Conservation (phyloP, 1,140 invertebrate genomes). For the Sycophila sp. region DNA sequence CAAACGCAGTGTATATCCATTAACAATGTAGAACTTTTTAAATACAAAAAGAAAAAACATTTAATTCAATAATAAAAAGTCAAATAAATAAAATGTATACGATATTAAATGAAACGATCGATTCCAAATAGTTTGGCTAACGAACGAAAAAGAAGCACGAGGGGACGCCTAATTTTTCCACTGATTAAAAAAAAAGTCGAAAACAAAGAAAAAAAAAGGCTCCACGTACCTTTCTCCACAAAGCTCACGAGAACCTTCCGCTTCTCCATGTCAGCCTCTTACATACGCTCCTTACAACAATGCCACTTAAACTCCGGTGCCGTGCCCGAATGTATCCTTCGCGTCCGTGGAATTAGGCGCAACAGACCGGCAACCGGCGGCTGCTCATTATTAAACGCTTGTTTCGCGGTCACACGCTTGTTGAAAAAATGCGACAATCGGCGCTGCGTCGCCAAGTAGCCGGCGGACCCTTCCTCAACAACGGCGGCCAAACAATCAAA, state of each 20-base stretch:
- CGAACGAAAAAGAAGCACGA: no score
- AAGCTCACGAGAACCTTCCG: slow-evolving; percentile 30
- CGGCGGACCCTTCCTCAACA: slow-evolving; percentile 49
- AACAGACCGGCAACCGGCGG: no score
- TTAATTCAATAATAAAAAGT: neutral
- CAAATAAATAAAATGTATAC: neutral
- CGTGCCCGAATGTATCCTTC: no score
- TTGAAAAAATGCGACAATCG: slow-evolving; percentile 36
- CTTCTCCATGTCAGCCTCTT: slow-evolving; percentile 26
- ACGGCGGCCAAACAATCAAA: neutral
- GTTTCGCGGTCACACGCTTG: slow-evolving; percentile 9
- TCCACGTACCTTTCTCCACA: slow-evolving; percentile 35
- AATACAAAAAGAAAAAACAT: neutral
- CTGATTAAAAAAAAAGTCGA: no score
- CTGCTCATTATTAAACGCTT: slow-evolving; percentile 28
- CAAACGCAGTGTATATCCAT: no score
- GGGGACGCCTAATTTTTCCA: no score
- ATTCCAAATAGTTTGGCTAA: no score
- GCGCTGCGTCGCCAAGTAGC: slow-evolving; percentile 22
- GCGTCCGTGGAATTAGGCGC: no score
- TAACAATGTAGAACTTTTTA: neutral
- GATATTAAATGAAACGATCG: neutral
- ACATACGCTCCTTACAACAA: no score
- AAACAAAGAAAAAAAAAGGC: neutral
- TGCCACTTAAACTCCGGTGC: no score